Conservation (phyloP, 1,140 invertebrate species). For the Thaumatotibia leucotreta region DNA sequence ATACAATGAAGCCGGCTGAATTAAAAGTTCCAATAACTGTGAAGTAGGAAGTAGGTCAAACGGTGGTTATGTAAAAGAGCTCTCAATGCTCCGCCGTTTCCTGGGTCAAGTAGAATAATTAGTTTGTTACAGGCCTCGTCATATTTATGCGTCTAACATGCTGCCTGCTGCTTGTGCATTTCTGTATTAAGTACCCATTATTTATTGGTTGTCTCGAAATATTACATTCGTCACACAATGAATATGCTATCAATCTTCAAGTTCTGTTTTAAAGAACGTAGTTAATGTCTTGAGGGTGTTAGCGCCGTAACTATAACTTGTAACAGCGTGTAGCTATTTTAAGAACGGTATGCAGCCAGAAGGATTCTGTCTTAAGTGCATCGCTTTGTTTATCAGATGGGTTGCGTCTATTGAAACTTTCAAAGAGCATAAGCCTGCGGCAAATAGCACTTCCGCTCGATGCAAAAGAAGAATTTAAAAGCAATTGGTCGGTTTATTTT, state of each 20-base stretch:
- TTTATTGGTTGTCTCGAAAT: not conserved
- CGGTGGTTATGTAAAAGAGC: constrained; percentile 13
- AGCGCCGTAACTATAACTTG: constrained; percentile 19
- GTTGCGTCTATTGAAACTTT: constrained; percentile 62
- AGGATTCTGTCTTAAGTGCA: constrained; percentile 56
- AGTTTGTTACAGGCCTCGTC: not conserved
- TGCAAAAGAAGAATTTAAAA: constrained; percentile 16
- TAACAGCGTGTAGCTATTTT: constrained; percentile 49
- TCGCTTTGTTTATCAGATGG: constrained; percentile 60
- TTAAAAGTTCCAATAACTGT: constrained; percentile 12
- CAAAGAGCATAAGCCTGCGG: constrained; percentile 40
- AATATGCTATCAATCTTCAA: not conserved
- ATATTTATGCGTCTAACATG: too few relatives aligned
- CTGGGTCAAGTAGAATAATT: not conserved
- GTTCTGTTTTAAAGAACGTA: not conserved
- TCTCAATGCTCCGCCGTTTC: not conserved
- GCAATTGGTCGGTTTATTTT: not conserved
- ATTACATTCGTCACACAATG: not conserved
- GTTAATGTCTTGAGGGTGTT: constrained; percentile 21
- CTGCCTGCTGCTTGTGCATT: too few relatives aligned
- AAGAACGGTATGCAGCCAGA: constrained; percentile 46
- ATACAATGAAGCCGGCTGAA: constrained; percentile 17
- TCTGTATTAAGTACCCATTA: too few relatives aligned
- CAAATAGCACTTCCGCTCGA: constrained; percentile 19
- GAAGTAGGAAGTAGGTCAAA: constrained; percentile 10